Conservation (phyloP, 1,140 invertebrate species). For the Cherax destructor region DNA sequence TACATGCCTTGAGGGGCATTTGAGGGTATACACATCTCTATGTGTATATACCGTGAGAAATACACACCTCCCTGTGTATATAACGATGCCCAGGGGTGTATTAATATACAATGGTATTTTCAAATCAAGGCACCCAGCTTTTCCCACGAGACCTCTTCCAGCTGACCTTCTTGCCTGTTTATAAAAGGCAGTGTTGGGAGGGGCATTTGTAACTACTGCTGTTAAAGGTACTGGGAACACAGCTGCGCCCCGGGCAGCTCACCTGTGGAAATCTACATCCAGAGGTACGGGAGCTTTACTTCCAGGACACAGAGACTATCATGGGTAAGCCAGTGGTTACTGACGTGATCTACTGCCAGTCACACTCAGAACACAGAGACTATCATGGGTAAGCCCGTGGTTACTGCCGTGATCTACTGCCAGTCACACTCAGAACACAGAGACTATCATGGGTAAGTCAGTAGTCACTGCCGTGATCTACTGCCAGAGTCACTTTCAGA, state of each 20-base stretch:
- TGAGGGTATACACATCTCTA: too few relatives aligned
- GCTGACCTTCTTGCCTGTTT: background rate
- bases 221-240: background rate
- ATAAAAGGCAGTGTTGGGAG: background rate
- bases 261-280: background rate
- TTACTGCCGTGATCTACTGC: too few relatives aligned
- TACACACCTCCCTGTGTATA: background rate
- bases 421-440: too few relatives aligned
- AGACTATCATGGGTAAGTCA: too few relatives aligned
- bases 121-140: background rate
- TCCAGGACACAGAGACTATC: too few relatives aligned
- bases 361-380: too few relatives aligned
- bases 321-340: background rate
- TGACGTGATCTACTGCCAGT: too few relatives aligned
- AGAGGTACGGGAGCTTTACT: background rate
- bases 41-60: background rate
- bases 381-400: too few relatives aligned
- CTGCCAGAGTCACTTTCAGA: too few relatives aligned
- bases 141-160: background rate
- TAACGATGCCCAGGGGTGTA: background rate
- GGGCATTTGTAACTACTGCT: constrained; percentile 3
- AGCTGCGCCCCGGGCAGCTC: background rate
- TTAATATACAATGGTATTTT: background rate
- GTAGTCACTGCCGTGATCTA: too few relatives aligned
- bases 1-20: too few relatives aligned